These are phyloP conservation scores for Macrocentrus cingulum DNA, from an alignment of 1,140 invertebrate species.

Conservation along the genomic window DNA sequence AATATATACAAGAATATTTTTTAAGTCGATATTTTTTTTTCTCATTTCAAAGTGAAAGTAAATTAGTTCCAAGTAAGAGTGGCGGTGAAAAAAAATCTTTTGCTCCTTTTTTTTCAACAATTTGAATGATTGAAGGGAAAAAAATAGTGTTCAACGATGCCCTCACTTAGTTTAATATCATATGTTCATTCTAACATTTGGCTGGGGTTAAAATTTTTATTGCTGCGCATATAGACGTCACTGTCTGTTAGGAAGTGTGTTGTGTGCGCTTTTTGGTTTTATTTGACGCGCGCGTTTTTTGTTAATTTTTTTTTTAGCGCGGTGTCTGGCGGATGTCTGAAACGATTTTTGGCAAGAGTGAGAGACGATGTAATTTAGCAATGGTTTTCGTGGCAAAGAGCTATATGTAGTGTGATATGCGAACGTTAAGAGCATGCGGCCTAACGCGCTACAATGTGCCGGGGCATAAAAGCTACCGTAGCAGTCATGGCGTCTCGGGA, in stretches of 20 bases:
- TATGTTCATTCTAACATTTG: neutral
- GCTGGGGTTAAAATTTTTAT: neutral
- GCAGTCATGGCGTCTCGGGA: conserved; percentile 35
- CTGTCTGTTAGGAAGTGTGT: conserved; percentile 9
- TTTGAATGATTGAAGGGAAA: too few species aligned
- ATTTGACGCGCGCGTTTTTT: conserved; percentile 7
- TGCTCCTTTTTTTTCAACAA: too few species aligned
- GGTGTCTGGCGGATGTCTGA: too few species aligned
- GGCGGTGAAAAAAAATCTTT: too few species aligned
- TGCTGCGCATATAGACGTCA: neutral
- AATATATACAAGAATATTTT: too few species aligned
- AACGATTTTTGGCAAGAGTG: conserved; percentile 25
- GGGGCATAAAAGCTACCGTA: conserved; percentile 55
- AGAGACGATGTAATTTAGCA: conserved; percentile 19
- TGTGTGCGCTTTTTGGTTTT: conserved; percentile 11
- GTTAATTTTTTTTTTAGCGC: conserved; percentile 16
- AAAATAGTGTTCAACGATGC: too few species aligned
- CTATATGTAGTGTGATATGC: neutral
- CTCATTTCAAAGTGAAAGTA: too few species aligned
- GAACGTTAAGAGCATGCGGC: conserved; percentile 2
- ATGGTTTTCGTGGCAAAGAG: neutral
- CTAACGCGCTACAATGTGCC: conserved; percentile 28
- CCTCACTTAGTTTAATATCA: neutral
- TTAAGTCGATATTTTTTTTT: too few species aligned
- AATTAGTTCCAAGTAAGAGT: too few species aligned